Percentiles rank a stretch among this genome's conserved stretches.
Conservation (phyloP, 2,888 invertebrate genomes). For the Ichneumoninae sp. region DNA sequence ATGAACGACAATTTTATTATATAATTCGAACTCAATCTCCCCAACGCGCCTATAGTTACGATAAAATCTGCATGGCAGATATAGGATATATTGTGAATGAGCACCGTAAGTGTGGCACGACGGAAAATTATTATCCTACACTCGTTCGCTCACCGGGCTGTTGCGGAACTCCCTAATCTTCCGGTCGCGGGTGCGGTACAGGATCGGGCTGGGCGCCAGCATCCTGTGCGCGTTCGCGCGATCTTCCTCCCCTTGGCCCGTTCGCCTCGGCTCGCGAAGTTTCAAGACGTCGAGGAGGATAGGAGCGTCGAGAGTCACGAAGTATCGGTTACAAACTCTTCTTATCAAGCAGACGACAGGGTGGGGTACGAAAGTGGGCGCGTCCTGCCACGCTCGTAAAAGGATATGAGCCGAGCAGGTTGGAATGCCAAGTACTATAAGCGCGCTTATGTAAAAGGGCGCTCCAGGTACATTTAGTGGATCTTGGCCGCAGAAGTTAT, state of each 20-base stretch:
- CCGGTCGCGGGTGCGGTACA: constrained; percentile 31
- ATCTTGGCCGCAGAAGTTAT: constrained; percentile 14
- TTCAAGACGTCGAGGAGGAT: constrained; percentile 35
- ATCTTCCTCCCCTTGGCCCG: constrained; percentile 24
- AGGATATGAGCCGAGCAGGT: constrained; percentile 74
- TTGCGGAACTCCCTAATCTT: constrained; percentile 56
- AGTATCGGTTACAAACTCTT: constrained; percentile 75
- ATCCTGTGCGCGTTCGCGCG: constrained; percentile 55
- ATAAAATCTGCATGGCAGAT: too few relatives aligned
- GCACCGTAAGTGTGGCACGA: neutral
- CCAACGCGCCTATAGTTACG: too few relatives aligned
- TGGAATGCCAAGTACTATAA: constrained; percentile 75
- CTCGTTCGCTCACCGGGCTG: constrained; percentile 38
- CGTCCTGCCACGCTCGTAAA: constrained; percentile 72
- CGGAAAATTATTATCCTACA: constrained; percentile 22
- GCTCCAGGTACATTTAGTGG: constrained; percentile 49
- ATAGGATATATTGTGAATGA: neutral
- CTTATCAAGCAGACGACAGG: constrained; percentile 72
- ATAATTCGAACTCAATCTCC: too few relatives aligned
- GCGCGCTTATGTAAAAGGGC: constrained; percentile 53
- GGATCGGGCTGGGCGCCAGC: constrained; percentile 49
- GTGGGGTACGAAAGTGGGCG: constrained; percentile 49
- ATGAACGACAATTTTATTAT: too few relatives aligned
- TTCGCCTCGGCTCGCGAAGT: constrained; percentile 38
- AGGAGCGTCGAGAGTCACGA: constrained; percentile 58